These are phyloP conservation scores for Laupala kohalensis DNA, from an alignment of 1,140 invertebrate genomes.

Conservation along the genomic window DNA sequence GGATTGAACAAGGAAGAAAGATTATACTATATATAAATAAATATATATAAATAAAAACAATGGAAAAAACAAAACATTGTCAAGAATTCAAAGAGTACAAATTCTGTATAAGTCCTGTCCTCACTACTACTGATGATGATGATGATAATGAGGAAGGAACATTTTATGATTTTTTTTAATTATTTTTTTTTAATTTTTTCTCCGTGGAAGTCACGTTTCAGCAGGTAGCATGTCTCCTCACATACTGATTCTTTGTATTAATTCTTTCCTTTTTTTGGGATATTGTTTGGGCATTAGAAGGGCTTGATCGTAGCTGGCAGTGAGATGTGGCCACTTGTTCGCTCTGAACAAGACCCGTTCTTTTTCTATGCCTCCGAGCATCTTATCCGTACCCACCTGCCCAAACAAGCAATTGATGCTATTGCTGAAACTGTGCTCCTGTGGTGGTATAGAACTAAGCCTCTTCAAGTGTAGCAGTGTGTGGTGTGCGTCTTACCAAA, in stretches of 20 bases:
- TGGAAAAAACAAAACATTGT: conserved; percentile 15
- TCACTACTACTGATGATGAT: neutral
- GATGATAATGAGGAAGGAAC: neutral
- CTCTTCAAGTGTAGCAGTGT: conserved; percentile 11
- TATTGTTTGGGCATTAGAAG: neutral
- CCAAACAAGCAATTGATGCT: conserved; percentile 4
- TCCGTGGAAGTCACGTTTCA: conserved; percentile 11
- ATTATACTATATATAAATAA: conserved; percentile 1
- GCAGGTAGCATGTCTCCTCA: conserved; percentile 2
- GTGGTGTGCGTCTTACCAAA: neutral
- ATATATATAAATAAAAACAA: neutral
- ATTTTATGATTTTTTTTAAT: conserved; percentile 5
- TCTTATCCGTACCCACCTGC: conserved; percentile 1
- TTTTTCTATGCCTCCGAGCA: neutral
- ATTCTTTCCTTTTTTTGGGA: neutral
- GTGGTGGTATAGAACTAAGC: conserved; percentile 7
- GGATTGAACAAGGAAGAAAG: conserved; percentile 6
- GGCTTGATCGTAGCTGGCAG: neutral
- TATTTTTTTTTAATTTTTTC: conserved; percentile 13
- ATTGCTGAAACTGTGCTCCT: conserved; percentile 11
- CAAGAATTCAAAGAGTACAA: conserved; percentile 34
- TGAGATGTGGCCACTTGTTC: too few species aligned
- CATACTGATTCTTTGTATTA: neutral
- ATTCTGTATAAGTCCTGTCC: conserved; percentile 33
- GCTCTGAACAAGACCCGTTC: neutral